Percentiles rank a stretch among this genome's conserved stretches.
Conservation (phyloP, 2,113 vertebrate genomes). For the Polypterus senegalus region DNA sequence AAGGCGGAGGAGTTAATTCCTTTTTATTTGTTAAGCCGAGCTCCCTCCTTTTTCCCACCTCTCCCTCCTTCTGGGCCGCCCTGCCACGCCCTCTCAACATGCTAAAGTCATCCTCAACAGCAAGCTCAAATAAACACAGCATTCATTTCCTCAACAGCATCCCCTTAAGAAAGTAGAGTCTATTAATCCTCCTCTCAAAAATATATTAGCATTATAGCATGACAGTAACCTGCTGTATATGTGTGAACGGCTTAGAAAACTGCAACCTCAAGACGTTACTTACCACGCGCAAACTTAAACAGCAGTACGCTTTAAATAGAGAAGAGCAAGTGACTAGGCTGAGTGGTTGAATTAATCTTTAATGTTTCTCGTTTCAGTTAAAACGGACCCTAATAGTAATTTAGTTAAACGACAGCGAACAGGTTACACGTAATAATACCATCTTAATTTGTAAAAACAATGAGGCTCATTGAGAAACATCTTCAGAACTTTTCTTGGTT, state of each 20-base stretch:
- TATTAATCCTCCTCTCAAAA: slow-evolving; percentile 58
- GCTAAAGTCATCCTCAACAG: slow-evolving; percentile 68
- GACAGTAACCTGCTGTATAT: not conserved
- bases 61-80: slow-evolving; percentile 78
- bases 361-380: slow-evolving; percentile 32
- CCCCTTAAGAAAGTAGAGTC: slow-evolving; percentile 58
- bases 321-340: too few relatives aligned
- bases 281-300: too few relatives aligned
- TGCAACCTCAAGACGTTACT: too few relatives aligned
- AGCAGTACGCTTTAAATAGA: too few relatives aligned
- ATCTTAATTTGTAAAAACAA: slow-evolving; percentile 26
- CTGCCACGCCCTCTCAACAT: slow-evolving; percentile 83
- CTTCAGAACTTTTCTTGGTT: too few relatives aligned
- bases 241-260: too few relatives aligned
- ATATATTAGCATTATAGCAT: not conserved
- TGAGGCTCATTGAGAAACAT: slow-evolving; percentile 25
- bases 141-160: slow-evolving; percentile 59
- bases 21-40: slow-evolving; percentile 76
- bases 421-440: too few relatives aligned
- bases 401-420: slow-evolving; percentile 41
- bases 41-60: slow-evolving; percentile 71
- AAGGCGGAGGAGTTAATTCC: slow-evolving; percentile 76
- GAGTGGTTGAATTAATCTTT: too few relatives aligned
- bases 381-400: slow-evolving; percentile 32
- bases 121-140: slow-evolving; percentile 53